Conservation (phyloP, 2,888 invertebrate species). For the Frankliniella intonsa region DNA sequence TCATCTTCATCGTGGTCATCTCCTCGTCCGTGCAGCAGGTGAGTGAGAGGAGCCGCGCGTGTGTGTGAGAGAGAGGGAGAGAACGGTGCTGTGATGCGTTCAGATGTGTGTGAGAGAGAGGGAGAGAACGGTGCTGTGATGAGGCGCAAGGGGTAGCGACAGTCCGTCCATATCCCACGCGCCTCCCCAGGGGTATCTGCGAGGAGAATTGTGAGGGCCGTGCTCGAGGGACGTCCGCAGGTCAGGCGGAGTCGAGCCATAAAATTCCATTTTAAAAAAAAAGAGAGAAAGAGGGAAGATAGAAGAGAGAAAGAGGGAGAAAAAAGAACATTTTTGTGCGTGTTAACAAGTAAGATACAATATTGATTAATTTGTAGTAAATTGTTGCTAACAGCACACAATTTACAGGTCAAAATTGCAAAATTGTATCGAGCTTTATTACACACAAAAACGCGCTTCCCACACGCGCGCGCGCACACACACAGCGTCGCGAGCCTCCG, state of each 20-base stretch:
- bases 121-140: constrained; percentile 22
- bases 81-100: neutral
- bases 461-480: no score
- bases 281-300: constrained; percentile 31
- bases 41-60: neutral
- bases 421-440: no score
- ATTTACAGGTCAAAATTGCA: no score
- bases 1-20: constrained; percentile 20
- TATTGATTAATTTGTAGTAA: no score
- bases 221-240: neutral
- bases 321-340: no score
- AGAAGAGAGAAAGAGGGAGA: constrained; percentile 29
- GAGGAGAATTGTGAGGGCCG: neutral
- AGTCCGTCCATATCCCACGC: neutral
- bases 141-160: constrained; percentile 23
- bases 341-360: no score
- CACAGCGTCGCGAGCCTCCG: neutral
- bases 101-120: no score
- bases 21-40: constrained; percentile 11
- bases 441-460: no score
- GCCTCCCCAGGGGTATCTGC: neutral
- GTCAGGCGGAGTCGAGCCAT: neutral
- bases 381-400: no score
- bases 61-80: neutral
- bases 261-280: constrained; percentile 18